Evolutionary conservation across 2,797 vertebrate species (phyloP), one percentile per base, ranked within the genome.

Genomic region (Darevskia mixta): DNA sequence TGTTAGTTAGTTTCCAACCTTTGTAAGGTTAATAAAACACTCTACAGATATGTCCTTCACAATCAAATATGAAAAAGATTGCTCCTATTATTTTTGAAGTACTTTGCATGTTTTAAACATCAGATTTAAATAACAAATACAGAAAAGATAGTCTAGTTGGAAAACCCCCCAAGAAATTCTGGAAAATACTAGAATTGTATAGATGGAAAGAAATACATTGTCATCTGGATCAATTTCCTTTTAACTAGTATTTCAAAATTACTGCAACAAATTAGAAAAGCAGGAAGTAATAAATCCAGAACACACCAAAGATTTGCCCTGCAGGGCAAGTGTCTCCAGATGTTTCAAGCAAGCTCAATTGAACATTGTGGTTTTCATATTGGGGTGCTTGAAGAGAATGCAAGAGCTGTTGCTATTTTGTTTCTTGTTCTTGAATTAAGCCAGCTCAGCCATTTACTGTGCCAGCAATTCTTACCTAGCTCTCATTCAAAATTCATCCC

Each of bases 401-500:
- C 61, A 87, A 69, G 73, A 86, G 58, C 35, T 80, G 32, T 3
- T 73, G 80, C 9, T 79, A 78, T 81, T 9, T 18, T n/a, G 38
- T 78, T 67, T 15, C 20, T 86, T 88, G 58, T 64, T 13, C 79
- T 80, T 82, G 29, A 71, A 84, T 86, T 85, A 87, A n/a, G 13
- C 85, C 78, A 80, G 3, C 35, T 32, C n/a, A 88, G 83, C 5
- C 49, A 90, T 23, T 55, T 13, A 13, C 17, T 49, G 8, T 1
- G 1, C 45, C 32, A 82, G 78, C 83, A 85, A 79, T 92, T 4
- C 0, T 91, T 87, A 72, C 25, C 17, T 92, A 0, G 8, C 85
- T 92, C 67, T 75, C 87, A 90, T 25, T 79, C 43, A 71, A 64
- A 88, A 79, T 79, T 93, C 0, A 86, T 67, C 11, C 41, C 20